A percentile compares a stretch with the other conserved stretches of the same genome.
Evolutionary conservation across 2,113 vertebrate species (phyloP).

Genomic region (Garra rufa): DNA sequence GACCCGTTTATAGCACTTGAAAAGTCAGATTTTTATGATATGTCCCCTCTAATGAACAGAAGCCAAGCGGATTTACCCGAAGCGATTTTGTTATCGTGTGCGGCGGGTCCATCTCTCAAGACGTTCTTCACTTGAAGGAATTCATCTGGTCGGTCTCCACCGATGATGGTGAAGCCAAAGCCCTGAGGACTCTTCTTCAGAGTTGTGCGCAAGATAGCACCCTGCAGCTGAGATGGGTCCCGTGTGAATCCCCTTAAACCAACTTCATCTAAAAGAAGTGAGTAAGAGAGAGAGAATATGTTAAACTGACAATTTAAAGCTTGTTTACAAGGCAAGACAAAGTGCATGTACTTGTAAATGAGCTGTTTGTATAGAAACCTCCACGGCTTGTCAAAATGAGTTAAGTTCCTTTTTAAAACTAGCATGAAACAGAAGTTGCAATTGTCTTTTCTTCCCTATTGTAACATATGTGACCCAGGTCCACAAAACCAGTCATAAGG

Average conservation of each 20-base stretch:
- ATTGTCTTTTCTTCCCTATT: no score
- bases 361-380: conserved; percentile 2
- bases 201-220: conserved; percentile 84
- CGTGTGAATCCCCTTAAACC: conserved; percentile 85
- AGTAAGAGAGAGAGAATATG: not conserved
- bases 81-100: conserved; percentile 93
- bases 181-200: conserved; percentile 92
- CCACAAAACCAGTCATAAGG: no score
- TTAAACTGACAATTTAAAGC: not conserved
- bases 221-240: conserved; percentile 90
- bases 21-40: no score
- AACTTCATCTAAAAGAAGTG: conserved; percentile 71
- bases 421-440: no score
- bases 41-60: not conserved
- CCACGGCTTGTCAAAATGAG: not conserved
- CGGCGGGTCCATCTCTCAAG: conserved; percentile 91
- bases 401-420: not conserved
- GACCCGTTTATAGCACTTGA: no score
- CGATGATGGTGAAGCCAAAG: conserved; percentile 98
- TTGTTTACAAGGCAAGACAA: not conserved
- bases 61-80: conserved; percentile 78
- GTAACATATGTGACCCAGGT: no score
- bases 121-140: conserved; percentile 98
- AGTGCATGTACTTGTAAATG: not conserved
- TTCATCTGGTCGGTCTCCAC: conserved; percentile 96